phyloP scores from a whole-genome alignment of 2,888 invertebrate species.

The Himalopsyche anomala region DNA sequence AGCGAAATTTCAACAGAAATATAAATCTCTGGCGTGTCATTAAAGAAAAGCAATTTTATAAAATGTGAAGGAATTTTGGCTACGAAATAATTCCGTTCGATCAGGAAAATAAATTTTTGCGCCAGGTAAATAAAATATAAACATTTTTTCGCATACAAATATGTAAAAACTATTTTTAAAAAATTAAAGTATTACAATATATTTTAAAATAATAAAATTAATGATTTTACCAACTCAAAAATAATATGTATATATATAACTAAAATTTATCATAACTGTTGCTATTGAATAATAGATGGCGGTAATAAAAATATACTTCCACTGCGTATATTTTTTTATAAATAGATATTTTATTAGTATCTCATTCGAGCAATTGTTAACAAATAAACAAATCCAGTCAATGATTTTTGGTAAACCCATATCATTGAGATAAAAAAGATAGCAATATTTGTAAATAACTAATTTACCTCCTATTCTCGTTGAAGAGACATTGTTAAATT shows the following conservation, averaged over 20 bases:
- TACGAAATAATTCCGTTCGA: neutral
- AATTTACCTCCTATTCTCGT: too few relatives aligned
- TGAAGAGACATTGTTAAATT: too few relatives aligned
- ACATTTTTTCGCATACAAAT: neutral
- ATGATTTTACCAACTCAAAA: too few relatives aligned
- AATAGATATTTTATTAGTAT: too few relatives aligned
- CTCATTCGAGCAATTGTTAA: too few relatives aligned
- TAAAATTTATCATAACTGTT: neutral
- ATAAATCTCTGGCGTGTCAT: slow-evolving; percentile 38
- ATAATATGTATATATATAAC: too few relatives aligned
- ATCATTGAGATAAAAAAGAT: too few relatives aligned
- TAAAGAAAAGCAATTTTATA: slow-evolving; percentile 9
- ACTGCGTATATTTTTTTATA: too few relatives aligned
- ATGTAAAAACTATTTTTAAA: neutral
- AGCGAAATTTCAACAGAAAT: slow-evolving; percentile 23
- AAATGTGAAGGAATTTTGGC: neutral
- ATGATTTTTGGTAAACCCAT: too few relatives aligned
- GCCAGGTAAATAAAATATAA: too few relatives aligned
- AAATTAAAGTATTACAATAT: neutral
- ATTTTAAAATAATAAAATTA: neutral
- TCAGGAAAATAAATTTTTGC: neutral
- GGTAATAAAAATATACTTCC: neutral
- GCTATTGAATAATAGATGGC: slow-evolving; percentile 22
- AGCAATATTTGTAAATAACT: too few relatives aligned
- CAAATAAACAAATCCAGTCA: too few relatives aligned